Conservation (phyloP, 2,797 vertebrate genomes). For the Miichthys miiuy region DNA sequence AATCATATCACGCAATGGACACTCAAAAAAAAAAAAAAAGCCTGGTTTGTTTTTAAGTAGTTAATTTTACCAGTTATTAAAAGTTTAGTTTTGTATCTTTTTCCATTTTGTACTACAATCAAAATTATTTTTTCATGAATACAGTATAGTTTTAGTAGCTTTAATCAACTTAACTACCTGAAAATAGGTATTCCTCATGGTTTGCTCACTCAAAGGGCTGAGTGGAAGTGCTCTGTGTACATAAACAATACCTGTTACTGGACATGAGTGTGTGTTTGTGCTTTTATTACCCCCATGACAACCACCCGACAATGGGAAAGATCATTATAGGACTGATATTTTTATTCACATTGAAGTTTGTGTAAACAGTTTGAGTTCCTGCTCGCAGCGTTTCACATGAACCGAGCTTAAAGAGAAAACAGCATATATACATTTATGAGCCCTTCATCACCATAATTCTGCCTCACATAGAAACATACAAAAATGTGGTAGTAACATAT, state of each 20-base stretch:
- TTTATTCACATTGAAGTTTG: conserved; percentile 61
- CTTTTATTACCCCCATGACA: conserved; percentile 1
- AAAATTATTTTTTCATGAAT: conserved; percentile 78
- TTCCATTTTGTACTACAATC: conserved; percentile 80
- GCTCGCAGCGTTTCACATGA: background rate
- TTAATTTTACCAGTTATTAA: conserved; percentile 63
- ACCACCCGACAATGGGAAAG: background rate
- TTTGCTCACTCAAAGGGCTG: conserved; percentile 57
- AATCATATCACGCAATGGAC: conserved; percentile 61
- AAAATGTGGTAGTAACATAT: conserved; percentile 18
- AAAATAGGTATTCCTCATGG: conserved; percentile 65
- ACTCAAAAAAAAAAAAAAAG: conserved; percentile 45
- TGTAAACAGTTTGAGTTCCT: conserved; percentile 45
- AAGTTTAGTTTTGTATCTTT: conserved; percentile 76
- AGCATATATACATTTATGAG: background rate
- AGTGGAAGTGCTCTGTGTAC: conserved; percentile 68
- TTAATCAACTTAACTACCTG: conserved; percentile 76
- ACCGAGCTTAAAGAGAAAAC: conserved; percentile 8
- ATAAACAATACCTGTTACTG: conserved; percentile 69
- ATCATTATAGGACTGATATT: background rate
- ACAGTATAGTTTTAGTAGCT: conserved; percentile 76
- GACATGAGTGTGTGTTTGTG: conserved; percentile 4
- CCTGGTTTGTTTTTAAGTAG: conserved; percentile 52
- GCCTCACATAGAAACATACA: conserved; percentile 5
- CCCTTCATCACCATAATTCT: conserved; percentile 32